A percentile compares a stretch with the other conserved stretches of the same genome.
Conservation (phyloP, 1,140 invertebrate genomes). For the Wiebesia pumilae region DNA sequence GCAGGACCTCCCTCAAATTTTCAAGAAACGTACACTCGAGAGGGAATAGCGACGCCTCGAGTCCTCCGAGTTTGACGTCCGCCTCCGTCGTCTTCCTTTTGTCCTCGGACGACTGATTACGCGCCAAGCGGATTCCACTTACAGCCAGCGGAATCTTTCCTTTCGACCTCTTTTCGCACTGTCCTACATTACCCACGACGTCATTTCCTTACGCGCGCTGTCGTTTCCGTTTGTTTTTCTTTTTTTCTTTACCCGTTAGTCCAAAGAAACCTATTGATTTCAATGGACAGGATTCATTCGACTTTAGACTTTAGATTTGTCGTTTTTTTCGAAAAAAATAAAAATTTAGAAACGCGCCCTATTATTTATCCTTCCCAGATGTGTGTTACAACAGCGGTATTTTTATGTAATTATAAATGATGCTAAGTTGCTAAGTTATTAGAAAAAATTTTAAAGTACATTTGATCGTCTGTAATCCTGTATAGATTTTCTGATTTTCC, state of each 20-base stretch:
- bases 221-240: neutral
- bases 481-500: too few relatives aligned
- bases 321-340: too few relatives aligned
- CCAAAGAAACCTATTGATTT: slow-evolving; percentile 37
- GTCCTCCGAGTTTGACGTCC: neutral
- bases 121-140: neutral
- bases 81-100: too few relatives aligned
- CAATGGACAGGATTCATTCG: neutral
- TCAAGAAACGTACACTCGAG: neutral
- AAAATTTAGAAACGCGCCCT: too few relatives aligned
- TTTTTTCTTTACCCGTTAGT: slow-evolving; percentile 9
- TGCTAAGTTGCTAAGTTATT: too few relatives aligned
- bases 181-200: neutral
- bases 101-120: neutral
- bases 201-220: neutral
- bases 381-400: too few relatives aligned
- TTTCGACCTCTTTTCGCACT: neutral
- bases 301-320: too few relatives aligned
- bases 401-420: too few relatives aligned
- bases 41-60: slow-evolving; percentile 33
- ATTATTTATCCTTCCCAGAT: too few relatives aligned
- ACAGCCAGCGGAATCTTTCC: neutral
- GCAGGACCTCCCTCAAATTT: neutral
- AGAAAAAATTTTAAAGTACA: too few relatives aligned
- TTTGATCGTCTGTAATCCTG: too few relatives aligned